Conservation (phyloP, 2,888 invertebrate genomes). For the Spilosoma lubricipeda region DNA sequence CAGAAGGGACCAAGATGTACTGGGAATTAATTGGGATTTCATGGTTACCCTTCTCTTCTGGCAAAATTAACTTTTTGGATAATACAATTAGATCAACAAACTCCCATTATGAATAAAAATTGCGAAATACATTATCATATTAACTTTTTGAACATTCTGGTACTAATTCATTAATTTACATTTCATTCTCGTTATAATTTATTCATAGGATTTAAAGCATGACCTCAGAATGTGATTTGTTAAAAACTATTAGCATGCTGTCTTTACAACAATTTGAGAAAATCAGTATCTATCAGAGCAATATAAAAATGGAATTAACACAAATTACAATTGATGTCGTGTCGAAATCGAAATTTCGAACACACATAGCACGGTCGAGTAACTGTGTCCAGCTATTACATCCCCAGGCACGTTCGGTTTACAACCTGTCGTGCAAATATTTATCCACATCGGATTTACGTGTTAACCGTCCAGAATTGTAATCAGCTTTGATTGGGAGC, state of each 20-base stretch:
- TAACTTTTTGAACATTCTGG: background rate
- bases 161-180: too few relatives aligned
- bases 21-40: background rate
- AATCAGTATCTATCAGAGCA: constrained; percentile 3
- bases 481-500: constrained; percentile 80
- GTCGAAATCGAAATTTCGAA: constrained; percentile 65
- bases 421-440: constrained; percentile 85
- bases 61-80: background rate
- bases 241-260: background rate
- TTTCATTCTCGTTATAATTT: background rate
- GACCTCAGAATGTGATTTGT: background rate
- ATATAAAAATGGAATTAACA: constrained; percentile 37
- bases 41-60: background rate
- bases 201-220: background rate
- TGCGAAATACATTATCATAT: background rate
- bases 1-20: background rate
- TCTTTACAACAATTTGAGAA: background rate
- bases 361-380: constrained; percentile 68
- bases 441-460: constrained; percentile 83
- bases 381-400: constrained; percentile 76
- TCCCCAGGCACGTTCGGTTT: constrained; percentile 77
- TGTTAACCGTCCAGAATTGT: constrained; percentile 80
- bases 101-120: background rate
- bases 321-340: constrained; percentile 42
- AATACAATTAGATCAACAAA: background rate